These are phyloP conservation scores for Chirona hameri DNA, from an alignment of 2,888 invertebrate species.

Conservation along the genomic window DNA sequence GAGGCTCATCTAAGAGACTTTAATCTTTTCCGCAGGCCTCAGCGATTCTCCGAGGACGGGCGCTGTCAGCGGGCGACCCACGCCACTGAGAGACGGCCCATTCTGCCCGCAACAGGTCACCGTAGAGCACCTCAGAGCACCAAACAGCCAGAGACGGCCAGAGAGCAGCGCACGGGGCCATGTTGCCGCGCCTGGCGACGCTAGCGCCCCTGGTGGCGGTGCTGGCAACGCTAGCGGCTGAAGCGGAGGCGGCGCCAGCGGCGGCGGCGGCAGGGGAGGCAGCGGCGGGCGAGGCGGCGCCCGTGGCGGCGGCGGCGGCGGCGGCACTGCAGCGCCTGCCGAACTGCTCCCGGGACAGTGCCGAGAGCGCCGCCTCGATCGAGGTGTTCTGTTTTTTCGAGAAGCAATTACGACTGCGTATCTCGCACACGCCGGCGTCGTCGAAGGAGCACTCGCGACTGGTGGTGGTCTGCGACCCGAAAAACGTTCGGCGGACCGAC, in stretches of 20 bases:
- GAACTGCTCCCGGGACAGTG: too few species aligned
- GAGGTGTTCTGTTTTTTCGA: neutral
- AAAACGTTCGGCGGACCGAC: neutral
- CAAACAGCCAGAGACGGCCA: too few species aligned
- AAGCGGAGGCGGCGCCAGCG: neutral
- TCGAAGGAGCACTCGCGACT: neutral
- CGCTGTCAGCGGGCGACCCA: too few species aligned
- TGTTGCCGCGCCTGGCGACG: neutral
- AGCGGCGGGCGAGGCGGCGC: neutral
- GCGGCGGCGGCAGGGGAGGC: neutral
- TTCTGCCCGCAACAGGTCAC: too few species aligned
- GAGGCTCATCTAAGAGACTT: too few species aligned
- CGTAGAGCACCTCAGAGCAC: too few species aligned
- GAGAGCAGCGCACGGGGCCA: neutral
- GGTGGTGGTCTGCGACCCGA: neutral
- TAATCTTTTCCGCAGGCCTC: too few species aligned
- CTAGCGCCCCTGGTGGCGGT: conserved; percentile 4
- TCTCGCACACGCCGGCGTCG: neutral
- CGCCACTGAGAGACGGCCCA: too few species aligned
- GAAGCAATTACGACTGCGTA: neutral
- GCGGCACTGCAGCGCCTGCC: neutral
- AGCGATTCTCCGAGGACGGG: too few species aligned
- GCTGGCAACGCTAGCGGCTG: neutral
- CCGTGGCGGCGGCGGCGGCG: neutral
- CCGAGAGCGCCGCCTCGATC: neutral